Evolutionary conservation across 2,113 vertebrate genomes (phyloP).

Genomic region (Phalacrocorax pelagicus): DNA sequence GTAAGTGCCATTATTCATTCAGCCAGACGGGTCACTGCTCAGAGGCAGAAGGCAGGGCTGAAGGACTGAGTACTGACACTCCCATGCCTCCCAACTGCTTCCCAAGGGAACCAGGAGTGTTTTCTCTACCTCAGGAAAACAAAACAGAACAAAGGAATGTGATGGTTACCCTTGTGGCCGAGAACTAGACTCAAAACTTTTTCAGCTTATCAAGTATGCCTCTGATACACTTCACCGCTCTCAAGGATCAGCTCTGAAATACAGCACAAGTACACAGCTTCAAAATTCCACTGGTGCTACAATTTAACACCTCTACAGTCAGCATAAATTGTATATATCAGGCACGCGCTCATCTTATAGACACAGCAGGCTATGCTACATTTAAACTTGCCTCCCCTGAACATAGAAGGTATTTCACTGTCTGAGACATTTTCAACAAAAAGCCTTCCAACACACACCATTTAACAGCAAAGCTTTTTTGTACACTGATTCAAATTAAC

Average conservation of each 20-base stretch:
- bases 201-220: background rate
- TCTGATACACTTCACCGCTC: background rate
- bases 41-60: background rate
- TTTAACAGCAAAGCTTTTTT: background rate
- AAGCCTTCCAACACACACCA: background rate
- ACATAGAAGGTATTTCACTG: background rate
- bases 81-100: background rate
- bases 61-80: background rate
- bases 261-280: background rate
- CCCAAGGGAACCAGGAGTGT: background rate
- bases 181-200: background rate
- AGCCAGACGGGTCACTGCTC: background rate
- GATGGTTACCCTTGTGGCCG: rapidly evolving
- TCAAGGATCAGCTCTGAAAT: background rate
- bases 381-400: background rate
- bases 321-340: background rate
- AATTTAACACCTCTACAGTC: background rate
- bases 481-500: background rate
- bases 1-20: background rate
- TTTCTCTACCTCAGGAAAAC: background rate
- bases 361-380: background rate
- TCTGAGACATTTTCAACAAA: background rate
- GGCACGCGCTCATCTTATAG: background rate
- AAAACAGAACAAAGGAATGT: background rate
- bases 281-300: background rate